These are phyloP conservation scores for Tachysurus vachellii DNA, from an alignment of 2,113 vertebrate genomes.

Conservation along the genomic window DNA sequence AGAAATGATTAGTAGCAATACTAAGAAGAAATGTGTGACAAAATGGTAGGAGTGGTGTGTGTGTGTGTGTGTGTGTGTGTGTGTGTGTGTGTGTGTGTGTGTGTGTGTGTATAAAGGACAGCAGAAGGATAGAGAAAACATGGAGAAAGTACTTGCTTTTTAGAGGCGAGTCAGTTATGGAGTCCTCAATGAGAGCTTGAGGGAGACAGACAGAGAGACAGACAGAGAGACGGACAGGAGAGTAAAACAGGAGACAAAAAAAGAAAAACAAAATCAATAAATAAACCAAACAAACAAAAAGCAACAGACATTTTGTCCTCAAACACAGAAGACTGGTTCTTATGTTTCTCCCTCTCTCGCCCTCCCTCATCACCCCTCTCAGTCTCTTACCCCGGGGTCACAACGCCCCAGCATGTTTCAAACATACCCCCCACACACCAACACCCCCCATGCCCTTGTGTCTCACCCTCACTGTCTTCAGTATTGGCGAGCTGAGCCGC, in stretches of 20 bases:
- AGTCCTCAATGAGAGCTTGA: slow-evolving; percentile 71
- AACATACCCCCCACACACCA: too few relatives aligned
- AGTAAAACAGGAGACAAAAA: slow-evolving; percentile 38
- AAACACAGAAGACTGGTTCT: too few relatives aligned
- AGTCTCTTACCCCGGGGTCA: too few relatives aligned
- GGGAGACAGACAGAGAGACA: slow-evolving; percentile 53
- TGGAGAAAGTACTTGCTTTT: slow-evolving; percentile 72
- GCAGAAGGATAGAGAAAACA: neutral
- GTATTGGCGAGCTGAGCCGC: slow-evolving; percentile 68
- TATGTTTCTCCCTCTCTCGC: too few relatives aligned
- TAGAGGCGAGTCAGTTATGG: slow-evolving; percentile 65
- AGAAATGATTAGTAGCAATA: neutral
- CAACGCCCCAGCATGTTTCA: too few relatives aligned
- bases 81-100: neutral
- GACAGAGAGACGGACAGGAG: slow-evolving; percentile 26
- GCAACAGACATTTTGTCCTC: too few relatives aligned
- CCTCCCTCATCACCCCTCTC: too few relatives aligned
- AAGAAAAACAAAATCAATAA: neutral
- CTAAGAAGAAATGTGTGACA: neutral
- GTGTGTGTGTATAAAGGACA: neutral
- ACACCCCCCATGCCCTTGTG: neutral
- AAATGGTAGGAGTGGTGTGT: neutral
- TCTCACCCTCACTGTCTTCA: slow-evolving; percentile 68
- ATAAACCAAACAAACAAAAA: neutral
- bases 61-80: neutral